Conservation (phyloP, 2,888 invertebrate species). For the Laspeyria flexula region DNA sequence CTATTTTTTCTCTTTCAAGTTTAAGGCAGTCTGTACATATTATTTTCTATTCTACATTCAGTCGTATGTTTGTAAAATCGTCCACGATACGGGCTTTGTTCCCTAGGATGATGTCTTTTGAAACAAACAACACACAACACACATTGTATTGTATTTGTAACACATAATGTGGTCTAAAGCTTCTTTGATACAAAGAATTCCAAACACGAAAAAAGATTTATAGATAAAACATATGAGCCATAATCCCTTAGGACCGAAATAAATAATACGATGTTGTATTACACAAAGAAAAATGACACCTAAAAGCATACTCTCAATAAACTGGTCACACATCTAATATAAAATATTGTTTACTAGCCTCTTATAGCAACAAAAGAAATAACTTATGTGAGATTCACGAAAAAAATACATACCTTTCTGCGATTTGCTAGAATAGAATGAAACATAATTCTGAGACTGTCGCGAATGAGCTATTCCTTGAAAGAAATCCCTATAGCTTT, state of each 20-base stretch:
- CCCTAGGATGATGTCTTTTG: no score
- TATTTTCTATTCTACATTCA: no score
- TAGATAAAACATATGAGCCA: background rate
- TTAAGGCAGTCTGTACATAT: no score
- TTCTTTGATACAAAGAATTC: no score
- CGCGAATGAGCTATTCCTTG: constrained; percentile 36
- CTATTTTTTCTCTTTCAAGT: no score
- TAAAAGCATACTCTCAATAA: background rate
- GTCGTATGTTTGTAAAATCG: no score
- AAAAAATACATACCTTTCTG: constrained; percentile 42
- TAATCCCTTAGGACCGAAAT: background rate
- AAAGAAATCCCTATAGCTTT: constrained; percentile 33
- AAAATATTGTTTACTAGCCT: constrained; percentile 15
- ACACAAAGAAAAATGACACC: constrained; percentile 2
- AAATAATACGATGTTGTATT: background rate
- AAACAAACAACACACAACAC: no score
- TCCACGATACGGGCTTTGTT: no score
- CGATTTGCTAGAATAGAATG: constrained; percentile 41
- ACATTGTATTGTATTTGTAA: no score
- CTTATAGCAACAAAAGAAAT: constrained; percentile 39
- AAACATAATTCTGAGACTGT: constrained; percentile 45
- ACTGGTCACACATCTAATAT: constrained; percentile 4
- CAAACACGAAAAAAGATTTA: no score
- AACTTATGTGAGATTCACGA: constrained; percentile 41
- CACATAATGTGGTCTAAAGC: background rate